These are phyloP conservation scores for Oopsacas minuta DNA, from an alignment of 37 sponge, comb jelly and placozoan genomes.

Conservation along the genomic window DNA sequence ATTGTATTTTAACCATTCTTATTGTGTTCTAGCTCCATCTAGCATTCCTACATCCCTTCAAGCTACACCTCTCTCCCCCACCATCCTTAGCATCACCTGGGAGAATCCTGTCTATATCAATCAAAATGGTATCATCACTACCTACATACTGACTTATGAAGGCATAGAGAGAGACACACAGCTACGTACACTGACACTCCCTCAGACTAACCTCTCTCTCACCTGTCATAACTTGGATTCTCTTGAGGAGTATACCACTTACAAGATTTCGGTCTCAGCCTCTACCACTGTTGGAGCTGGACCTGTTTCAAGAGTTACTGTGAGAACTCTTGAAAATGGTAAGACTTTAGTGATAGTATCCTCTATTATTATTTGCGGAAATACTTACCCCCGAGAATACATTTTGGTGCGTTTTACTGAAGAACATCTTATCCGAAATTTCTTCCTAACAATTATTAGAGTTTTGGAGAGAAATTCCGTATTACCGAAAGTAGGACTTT, in stretches of 20 bases:
- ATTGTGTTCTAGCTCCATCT: neutral
- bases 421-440: too few relatives aligned
- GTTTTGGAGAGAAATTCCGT: too few relatives aligned
- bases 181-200: neutral
- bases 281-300: neutral
- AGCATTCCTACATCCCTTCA: slow-evolving; percentile 4
- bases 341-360: too few relatives aligned
- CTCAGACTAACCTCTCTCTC: slow-evolving; percentile 1
- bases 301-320: neutral
- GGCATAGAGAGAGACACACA: neutral
- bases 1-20: too few relatives aligned
- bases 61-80: neutral
- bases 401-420: too few relatives aligned
- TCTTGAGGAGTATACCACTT: slow-evolving; percentile 15
- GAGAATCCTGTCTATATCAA: slow-evolving; percentile 28
- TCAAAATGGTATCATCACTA: slow-evolving; percentile 25
- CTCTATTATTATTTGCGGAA: too few relatives aligned
- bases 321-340: neutral
- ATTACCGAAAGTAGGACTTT: too few relatives aligned
- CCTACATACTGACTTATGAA: neutral
- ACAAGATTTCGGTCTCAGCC: neutral
- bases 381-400: too few relatives aligned
- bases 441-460: too few relatives aligned
- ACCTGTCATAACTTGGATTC: slow-evolving; percentile 11
- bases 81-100: neutral